Evolutionary conservation across 2,113 vertebrate species (phyloP), one percentile per base, ranked within the genome.

Genomic region (Hippocampus abdominalis): DNA sequence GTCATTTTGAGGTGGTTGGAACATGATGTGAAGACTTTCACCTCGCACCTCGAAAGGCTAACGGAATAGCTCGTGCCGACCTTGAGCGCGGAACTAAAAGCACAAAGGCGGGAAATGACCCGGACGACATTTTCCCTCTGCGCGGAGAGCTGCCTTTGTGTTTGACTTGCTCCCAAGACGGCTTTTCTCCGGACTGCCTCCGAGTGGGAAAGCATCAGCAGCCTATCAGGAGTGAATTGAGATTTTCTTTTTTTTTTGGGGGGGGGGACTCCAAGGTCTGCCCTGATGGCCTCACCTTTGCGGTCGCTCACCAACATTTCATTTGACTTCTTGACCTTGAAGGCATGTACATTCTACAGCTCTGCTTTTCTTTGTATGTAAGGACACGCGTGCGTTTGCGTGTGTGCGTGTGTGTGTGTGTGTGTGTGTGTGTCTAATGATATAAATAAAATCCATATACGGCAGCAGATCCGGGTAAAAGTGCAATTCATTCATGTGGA

Each of bases 321-420:
- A 65, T 74, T 82, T 71, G 70, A 83, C 67, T 72, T 82, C 84
- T 74, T 64, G 40, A 64, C 70, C 81, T 78, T 68, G 75, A 89
- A 86, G 86, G 88, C 90, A 90, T 92, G 90, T 64, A 64, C 39
- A 64, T 86, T 89, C 67, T 77, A 79, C 88, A 84, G 83, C 73
- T 77, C 64, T 69, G 48, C 13, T 77, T 88, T 82, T 88, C 81
- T 91, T 89, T 89, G 77, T 91, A 84, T 82, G 85, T 87, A 86
- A 87, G 74, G 88, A 86, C 65, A 74, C 82, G 84, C 87, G 86
- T 90, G 27, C 15, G 25, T 57, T 3, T 36, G 32, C 32, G 32
- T 36, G 32, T 32, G 29, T 32, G 29, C 4, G 29, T 2, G 29
- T 32, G 29, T 32, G 32, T 32, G 32, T 32, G 32, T 36, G 32